Conservation (phyloP, 2,113 vertebrate genomes). For the Thalassarche chlororhynchos region DNA sequence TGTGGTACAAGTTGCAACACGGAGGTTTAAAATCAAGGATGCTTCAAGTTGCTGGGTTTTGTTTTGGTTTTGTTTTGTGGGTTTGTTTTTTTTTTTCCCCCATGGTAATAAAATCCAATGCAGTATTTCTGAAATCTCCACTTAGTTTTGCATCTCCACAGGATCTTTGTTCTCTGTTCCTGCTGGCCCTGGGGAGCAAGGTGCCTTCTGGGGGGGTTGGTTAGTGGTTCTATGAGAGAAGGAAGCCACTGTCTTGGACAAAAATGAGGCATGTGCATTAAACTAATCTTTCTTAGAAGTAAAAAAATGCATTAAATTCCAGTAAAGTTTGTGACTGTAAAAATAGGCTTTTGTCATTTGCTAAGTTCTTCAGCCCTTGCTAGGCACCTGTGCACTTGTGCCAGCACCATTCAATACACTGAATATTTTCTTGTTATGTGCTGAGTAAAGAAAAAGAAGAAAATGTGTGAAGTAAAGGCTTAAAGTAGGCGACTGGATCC, state of each 20-base stretch:
- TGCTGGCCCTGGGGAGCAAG: background rate
- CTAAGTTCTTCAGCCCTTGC: background rate
- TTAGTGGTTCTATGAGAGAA: background rate
- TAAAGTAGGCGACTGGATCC: background rate
- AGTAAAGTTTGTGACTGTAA: background rate
- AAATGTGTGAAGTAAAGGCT: background rate
- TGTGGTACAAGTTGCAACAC: background rate
- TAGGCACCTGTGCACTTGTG: background rate
- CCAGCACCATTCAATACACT: background rate
- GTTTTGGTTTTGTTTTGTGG: too few relatives aligned
- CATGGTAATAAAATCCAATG: background rate
- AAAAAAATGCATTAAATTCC: background rate
- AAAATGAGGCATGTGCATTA: background rate
- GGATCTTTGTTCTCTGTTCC: background rate
- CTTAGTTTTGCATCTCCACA: background rate
- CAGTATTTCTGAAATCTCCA: background rate
- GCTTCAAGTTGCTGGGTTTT: background rate
- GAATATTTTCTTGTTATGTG: background rate
- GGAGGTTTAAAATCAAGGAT: background rate
- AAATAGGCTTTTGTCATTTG: background rate
- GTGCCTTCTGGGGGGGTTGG: background rate
- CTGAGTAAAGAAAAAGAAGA: background rate
- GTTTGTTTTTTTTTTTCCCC: background rate
- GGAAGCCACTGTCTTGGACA: background rate
- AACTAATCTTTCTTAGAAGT: background rate